These are phyloP conservation scores for Puffinus mauretanicus DNA, from an alignment of 2,113 vertebrate species.

Conservation along the genomic window DNA sequence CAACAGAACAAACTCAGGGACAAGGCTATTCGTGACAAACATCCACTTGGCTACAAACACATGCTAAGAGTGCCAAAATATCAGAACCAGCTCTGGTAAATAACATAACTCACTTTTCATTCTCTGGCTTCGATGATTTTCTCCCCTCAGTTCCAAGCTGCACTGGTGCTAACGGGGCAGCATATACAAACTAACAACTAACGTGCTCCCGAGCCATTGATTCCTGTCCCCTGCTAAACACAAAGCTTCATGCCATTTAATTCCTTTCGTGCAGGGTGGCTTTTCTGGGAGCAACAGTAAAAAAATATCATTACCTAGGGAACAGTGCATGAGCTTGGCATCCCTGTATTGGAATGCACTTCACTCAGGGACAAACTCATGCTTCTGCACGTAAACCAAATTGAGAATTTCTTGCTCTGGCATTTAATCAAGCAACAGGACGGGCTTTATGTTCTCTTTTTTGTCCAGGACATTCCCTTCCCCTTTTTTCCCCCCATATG, in stretches of 20 bases:
- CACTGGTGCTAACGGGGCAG: not conserved
- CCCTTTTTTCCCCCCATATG: too few relatives aligned
- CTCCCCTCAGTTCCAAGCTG: not conserved
- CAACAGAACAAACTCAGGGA: conserved; percentile 7
- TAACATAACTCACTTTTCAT: not conserved
- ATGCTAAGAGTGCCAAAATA: not conserved
- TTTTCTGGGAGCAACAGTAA: conserved; percentile 35
- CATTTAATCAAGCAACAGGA: not conserved
- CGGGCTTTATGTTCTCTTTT: not conserved
- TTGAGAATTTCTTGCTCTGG: not conserved
- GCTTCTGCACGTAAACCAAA: not conserved
- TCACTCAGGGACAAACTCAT: not conserved
- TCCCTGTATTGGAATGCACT: not conserved
- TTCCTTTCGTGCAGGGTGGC: not conserved
- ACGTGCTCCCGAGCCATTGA: not conserved
- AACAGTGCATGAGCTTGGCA: conserved; percentile 19
- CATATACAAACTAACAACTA: not conserved
- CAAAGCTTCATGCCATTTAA: conserved; percentile 21
- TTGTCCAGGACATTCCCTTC: not conserved
- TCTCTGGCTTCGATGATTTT: not conserved
- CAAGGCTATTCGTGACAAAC: not conserved
- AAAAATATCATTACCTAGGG: conserved; percentile 7
- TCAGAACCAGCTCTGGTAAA: not conserved
- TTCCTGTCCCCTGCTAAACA: conserved; percentile 30
- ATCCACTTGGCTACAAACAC: not conserved